These are phyloP conservation scores for Protophormia terraenovae DNA, from an alignment of 2,888 invertebrate species.

Conservation along the genomic window DNA sequence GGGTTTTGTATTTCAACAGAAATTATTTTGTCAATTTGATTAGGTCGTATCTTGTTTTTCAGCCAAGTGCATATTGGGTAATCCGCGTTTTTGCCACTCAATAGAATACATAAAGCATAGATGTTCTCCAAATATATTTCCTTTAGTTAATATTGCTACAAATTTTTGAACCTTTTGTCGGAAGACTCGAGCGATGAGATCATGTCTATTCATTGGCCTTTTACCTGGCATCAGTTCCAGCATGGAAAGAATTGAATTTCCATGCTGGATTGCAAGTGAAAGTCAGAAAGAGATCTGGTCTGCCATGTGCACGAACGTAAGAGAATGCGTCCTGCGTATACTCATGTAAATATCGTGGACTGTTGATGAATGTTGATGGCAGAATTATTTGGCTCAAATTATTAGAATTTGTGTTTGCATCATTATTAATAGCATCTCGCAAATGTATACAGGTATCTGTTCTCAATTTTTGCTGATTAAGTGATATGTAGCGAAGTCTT, in stretches of 20 bases:
- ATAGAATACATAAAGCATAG: background rate
- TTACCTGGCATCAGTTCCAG: background rate
- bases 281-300: background rate
- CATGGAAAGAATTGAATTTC: too few relatives aligned
- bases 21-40: background rate
- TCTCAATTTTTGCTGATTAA: background rate
- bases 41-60: too few relatives aligned
- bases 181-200: background rate
- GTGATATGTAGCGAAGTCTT: background rate
- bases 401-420: background rate
- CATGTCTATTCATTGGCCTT: background rate
- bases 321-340: background rate
- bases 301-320: background rate
- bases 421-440: background rate
- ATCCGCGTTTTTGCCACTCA: background rate
- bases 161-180: background rate
- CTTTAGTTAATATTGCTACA: background rate
- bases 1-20: background rate
- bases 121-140: too few relatives aligned
- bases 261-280: background rate
- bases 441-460: background rate
- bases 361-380: background rate
- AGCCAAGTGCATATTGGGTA: background rate
- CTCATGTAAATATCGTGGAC: background rate
- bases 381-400: background rate